These are phyloP conservation scores for Contarinia nasturtii DNA, from an alignment of 1,140 invertebrate species.

Conservation along the genomic window DNA sequence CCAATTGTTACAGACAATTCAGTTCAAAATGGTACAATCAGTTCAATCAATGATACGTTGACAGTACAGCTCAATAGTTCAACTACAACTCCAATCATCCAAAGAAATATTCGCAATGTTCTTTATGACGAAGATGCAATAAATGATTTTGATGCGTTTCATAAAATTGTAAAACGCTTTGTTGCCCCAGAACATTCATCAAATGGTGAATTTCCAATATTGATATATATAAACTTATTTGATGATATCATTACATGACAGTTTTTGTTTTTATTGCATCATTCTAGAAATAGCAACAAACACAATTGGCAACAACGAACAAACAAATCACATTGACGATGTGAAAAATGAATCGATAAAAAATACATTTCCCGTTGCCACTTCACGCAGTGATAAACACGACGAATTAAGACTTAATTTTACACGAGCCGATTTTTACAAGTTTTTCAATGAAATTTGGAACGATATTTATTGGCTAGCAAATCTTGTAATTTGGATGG, in stretches of 20 bases:
- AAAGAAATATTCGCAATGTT: too few species aligned
- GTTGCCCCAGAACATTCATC: not conserved
- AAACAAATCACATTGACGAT: too few species aligned
- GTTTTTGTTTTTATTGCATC: too few species aligned
- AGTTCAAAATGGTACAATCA: too few species aligned
- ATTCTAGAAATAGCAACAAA: too few species aligned
- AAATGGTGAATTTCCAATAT: too few species aligned
- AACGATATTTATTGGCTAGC: constrained; percentile 14
- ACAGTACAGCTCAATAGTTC: not conserved
- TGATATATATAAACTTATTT: too few species aligned
- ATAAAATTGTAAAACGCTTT: not conserved
- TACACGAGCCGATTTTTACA: not conserved
- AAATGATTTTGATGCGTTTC: not conserved
- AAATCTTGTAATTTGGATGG: constrained; percentile 13
- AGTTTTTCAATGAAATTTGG: constrained; percentile 8
- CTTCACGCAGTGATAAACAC: not conserved
- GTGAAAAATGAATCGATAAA: too few species aligned
- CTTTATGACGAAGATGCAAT: too few species aligned
- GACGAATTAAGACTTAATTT: not conserved
- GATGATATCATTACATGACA: too few species aligned
- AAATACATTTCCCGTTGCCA: too few species aligned
- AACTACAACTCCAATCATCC: not conserved
- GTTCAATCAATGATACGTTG: constrained; percentile 4
- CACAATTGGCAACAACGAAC: too few species aligned
- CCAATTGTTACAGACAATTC: not conserved